These are phyloP conservation scores for Drosophila equinoxialis DNA, from an alignment of 1,140 invertebrate species.

Conservation along the genomic window DNA sequence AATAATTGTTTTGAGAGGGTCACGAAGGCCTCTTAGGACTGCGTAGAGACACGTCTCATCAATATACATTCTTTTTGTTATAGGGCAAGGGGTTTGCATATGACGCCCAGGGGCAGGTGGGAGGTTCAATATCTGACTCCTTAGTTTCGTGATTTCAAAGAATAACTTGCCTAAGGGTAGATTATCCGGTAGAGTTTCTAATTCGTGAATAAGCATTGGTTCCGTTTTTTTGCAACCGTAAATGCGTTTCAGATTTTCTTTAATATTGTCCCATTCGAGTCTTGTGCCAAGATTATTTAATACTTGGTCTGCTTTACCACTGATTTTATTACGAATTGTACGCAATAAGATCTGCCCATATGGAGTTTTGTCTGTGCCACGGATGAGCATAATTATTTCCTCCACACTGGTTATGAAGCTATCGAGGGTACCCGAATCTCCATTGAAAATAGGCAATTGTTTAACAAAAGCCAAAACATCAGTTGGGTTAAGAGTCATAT, in stretches of 20 bases:
- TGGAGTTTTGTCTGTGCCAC: conserved; percentile 15
- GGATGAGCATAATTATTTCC: conserved; percentile 18
- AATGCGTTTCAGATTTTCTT: neutral
- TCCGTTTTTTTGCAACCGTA: conserved; percentile 5
- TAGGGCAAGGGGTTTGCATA: no score
- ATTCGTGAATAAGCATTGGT: conserved; percentile 8
- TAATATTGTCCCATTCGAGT: conserved; percentile 12
- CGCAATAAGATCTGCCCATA: conserved; percentile 5
- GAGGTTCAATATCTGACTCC: neutral
- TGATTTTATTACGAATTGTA: conserved; percentile 14
- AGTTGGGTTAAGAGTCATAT: neutral
- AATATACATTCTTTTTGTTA: no score
- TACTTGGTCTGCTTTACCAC: conserved; percentile 2
- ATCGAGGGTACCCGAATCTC: neutral
- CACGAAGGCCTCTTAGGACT: conserved; percentile 17
- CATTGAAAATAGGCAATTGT: neutral
- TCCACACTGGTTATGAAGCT: neutral
- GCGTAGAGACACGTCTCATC: neutral
- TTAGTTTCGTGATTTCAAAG: neutral
- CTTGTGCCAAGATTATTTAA: neutral
- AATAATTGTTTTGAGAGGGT: neutral
- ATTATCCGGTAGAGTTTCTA: neutral
- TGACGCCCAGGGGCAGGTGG: neutral
- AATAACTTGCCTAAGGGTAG: conserved; percentile 7
- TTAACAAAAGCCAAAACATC: neutral